Conservation (phyloP, 2,797 vertebrate species). For the Notamacropus eugenii region DNA sequence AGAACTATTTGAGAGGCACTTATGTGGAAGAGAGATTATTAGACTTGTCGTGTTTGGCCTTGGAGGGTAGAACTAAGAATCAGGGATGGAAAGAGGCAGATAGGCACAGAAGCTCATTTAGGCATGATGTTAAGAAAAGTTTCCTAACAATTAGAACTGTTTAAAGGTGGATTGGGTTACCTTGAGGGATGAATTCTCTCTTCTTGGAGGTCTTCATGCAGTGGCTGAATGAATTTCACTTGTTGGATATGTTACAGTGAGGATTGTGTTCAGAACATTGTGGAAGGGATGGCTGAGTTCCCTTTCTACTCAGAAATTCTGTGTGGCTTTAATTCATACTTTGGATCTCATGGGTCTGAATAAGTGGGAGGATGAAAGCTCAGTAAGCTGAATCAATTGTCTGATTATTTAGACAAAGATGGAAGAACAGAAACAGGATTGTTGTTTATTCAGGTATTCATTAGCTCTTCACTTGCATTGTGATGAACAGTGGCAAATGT, state of each 20-base stretch:
- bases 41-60: not conserved
- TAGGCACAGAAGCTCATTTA: not conserved
- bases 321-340: not conserved
- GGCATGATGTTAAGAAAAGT: not conserved
- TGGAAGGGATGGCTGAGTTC: not conserved
- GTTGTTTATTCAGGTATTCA: not conserved
- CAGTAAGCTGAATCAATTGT: not conserved
- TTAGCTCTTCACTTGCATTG: not conserved
- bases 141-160: not conserved
- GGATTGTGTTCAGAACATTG: not conserved
- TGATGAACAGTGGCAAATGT: not conserved
- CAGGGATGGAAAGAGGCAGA: not conserved
- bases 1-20: not conserved
- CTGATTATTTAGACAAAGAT: not conserved
- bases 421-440: not conserved
- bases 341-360: not conserved
- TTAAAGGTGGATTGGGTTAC: not conserved
- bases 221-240: not conserved
- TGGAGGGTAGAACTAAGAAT: not conserved
- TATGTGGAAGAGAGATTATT: not conserved
- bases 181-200: not conserved
- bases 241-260: not conserved
- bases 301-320: not conserved
- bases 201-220: not conserved
- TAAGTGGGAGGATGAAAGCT: not conserved